Base-by-base conservation (phyloP, 2,888 invertebrate genomes). In the Calameuta idolon region DNA sequence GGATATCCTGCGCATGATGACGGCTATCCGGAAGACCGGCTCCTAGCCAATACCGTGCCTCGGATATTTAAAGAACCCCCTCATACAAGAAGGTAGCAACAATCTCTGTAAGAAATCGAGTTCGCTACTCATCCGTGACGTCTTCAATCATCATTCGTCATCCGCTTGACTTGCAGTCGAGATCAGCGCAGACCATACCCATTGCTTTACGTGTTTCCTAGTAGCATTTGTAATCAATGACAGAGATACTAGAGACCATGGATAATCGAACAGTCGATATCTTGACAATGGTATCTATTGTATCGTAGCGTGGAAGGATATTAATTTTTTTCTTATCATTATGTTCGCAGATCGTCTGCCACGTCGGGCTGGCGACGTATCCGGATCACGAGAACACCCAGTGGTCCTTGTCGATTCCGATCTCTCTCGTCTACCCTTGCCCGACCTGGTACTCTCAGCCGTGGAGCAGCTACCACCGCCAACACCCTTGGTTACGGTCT, bases 401-500 rank as follows among this genome's bases (percentile, higher is more conserved):
- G 84, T 91, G 74, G 85, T 91, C 31, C 83, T 91, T 30, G 82
- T 91, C 33, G 91, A 91, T 78, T 88, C 91, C 34, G 90, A 91
- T 76, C 83, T 91, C 75, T 88, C 91, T 69, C 87, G 89, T 15
- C 79, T 91, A 76, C 90, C 91, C 4, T 80, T 91, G 73, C 91
- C 91, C 69, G 91, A 91, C 80, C 86, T 91, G 15, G 91, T 91
- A 69, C 83, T 91, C 34, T 90, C 91, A 75, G 91, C 91, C 12
- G 88, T 91, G 75, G 89, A 90, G 71, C 91, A 91, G 79, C 82
- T 91, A 80, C 91, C 91, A 35, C 84, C 88, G 4, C 84, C 88
- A 33, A 82, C 88, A 74, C 91, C 91, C n/a, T 91, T 90, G 81
- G 91, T 91, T 31, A 91, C 91, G 69, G 91, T 89, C n/a, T 91